Percentiles rank a stretch among this genome's conserved stretches.
phyloP scores from a whole-genome alignment of 2,888 invertebrate genomes.

The Drosophila mettleri region DNA sequence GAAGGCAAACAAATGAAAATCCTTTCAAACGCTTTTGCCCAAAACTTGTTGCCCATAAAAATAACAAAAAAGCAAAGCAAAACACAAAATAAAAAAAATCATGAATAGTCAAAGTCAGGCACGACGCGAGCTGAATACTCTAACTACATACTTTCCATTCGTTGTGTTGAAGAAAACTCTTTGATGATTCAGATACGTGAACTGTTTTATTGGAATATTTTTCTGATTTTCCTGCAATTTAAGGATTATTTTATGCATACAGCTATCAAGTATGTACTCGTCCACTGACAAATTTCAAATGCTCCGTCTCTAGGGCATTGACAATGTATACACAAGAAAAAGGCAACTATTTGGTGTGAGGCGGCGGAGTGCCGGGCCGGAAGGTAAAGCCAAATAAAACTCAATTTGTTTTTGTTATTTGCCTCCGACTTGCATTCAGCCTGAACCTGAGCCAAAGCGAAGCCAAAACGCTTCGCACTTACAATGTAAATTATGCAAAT shows the following conservation, averaged over 20 bases:
- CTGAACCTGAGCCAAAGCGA: slow-evolving; percentile 31
- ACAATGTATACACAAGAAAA: slow-evolving; percentile 22
- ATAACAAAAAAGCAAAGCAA: neutral
- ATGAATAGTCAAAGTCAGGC: neutral
- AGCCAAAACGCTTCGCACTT: slow-evolving; percentile 62
- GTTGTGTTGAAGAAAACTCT: too few species aligned
- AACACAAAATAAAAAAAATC: neutral
- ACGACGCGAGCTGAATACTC: neutral
- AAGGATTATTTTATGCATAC: neutral
- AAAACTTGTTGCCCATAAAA: slow-evolving; percentile 26
- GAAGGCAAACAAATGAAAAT: slow-evolving; percentile 46
- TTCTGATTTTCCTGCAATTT: too few species aligned
- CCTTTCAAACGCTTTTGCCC: slow-evolving; percentile 26
- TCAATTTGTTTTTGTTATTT: slow-evolving; percentile 57
- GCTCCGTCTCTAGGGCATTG: neutral
- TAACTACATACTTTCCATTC: too few species aligned
- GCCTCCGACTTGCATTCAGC: slow-evolving; percentile 16
- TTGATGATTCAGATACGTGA: too few species aligned
- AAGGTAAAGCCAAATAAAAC: slow-evolving; percentile 45
- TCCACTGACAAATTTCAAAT: neutral
- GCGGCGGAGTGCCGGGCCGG: neutral
- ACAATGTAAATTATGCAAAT: slow-evolving; percentile 72
- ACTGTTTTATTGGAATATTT: too few species aligned
- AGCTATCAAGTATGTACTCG: neutral
- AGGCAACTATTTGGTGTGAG: slow-evolving; percentile 25